phyloP scores from a whole-genome alignment of 1,140 invertebrate genomes.

The Drosophila bipectinata region DNA sequence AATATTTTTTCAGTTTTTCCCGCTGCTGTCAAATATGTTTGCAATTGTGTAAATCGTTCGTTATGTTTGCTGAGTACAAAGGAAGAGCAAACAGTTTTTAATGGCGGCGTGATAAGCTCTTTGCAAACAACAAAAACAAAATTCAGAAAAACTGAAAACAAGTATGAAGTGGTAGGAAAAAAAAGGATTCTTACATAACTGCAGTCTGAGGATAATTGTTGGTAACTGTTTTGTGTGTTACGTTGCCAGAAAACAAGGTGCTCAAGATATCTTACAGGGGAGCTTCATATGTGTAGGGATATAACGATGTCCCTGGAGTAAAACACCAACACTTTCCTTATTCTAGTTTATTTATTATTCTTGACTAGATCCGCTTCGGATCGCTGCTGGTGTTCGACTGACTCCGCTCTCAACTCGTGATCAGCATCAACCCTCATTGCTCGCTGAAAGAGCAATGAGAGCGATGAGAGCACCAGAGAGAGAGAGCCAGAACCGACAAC shows the following conservation, averaged over 20 bases:
- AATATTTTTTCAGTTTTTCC: conserved; percentile 41
- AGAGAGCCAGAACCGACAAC: no score
- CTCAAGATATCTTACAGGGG: conserved; percentile 50
- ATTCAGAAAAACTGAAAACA: conserved; percentile 9
- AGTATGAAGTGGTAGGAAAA: conserved; percentile 33
- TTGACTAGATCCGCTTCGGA: no score
- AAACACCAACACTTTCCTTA: no score
- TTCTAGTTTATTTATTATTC: no score
- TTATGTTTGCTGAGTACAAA: conserved; percentile 47
- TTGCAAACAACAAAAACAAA: conserved; percentile 14
- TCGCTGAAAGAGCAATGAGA: no score
- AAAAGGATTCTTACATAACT: conserved; percentile 16
- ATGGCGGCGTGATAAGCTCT: conserved; percentile 62
- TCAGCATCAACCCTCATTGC: no score
- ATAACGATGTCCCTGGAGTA: no score
- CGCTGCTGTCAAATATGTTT: conserved; percentile 45
- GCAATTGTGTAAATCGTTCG: conserved; percentile 52
- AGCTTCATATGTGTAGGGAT: neutral
- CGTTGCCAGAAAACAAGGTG: conserved; percentile 33
- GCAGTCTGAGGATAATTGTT: conserved; percentile 54
- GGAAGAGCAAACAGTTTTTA: conserved; percentile 52
- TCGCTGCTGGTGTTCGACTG: no score
- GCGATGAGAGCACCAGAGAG: no score
- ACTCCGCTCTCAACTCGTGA: no score
- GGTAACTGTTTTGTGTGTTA: conserved; percentile 19